These are phyloP conservation scores for Sebastes schlegelii DNA, from an alignment of 2,113 vertebrate species.

Conservation along the genomic window DNA sequence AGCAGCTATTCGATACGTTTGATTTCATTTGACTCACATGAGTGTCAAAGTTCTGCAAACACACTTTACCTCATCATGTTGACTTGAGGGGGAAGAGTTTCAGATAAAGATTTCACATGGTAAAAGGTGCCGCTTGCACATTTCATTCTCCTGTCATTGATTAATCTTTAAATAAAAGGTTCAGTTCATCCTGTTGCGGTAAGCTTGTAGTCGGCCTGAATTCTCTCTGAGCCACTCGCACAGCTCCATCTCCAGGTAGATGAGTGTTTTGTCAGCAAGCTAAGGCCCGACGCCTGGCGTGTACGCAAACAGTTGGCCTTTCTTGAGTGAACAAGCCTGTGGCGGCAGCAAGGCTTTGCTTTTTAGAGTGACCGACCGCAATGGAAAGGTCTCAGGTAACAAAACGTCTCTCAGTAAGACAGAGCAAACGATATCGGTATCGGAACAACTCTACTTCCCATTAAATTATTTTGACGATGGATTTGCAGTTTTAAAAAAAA, in stretches of 20 bases:
- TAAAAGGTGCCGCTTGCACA: not conserved
- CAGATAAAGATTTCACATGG: too few species aligned
- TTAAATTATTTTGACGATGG: not conserved
- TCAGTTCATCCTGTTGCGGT: not conserved
- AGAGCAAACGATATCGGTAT: not conserved
- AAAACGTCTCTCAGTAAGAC: not conserved
- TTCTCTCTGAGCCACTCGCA: not conserved
- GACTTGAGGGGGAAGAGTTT: too few species aligned
- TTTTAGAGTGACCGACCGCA: fast-evolving
- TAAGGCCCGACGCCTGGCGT: too few species aligned
- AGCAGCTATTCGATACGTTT: not conserved
- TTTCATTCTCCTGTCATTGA: not conserved
- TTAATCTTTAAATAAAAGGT: too few species aligned
- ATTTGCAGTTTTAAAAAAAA: not conserved
- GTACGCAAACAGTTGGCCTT: not conserved
- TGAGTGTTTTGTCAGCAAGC: slow-evolving; percentile 45
- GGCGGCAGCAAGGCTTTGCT: not conserved
- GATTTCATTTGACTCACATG: not conserved
- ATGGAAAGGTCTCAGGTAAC: not conserved
- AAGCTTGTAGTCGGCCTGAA: not conserved
- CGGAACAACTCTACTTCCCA: not conserved
- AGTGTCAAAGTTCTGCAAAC: slow-evolving; percentile 12
- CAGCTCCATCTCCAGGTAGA: not conserved
- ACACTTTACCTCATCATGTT: not conserved
- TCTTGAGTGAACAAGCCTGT: not conserved